A percentile compares a stretch with the other conserved stretches of the same genome.
phyloP scores from a whole-genome alignment of 2,113 vertebrate genomes.

The Stigmatopora argus region DNA sequence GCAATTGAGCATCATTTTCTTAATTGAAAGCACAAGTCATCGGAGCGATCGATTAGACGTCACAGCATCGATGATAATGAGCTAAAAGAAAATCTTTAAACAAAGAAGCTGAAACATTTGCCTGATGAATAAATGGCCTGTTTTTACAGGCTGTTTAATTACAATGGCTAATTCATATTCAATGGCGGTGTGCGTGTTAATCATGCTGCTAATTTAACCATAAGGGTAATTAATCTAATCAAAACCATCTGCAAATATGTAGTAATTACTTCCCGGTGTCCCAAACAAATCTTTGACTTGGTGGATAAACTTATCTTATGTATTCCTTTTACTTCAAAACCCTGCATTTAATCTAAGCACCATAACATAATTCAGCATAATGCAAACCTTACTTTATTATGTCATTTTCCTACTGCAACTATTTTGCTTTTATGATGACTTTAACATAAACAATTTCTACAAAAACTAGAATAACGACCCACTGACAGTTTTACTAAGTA shows the following conservation, averaged over 20 bases:
- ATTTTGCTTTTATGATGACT: too few species aligned
- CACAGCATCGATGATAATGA: background rate
- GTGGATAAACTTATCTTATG: background rate
- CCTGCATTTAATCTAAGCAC: too few species aligned
- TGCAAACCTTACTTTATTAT: too few species aligned
- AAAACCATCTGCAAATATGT: background rate
- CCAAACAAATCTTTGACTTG: background rate
- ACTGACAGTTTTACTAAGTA: too few species aligned
- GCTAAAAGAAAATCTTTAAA: conserved; percentile 1
- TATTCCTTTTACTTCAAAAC: too few species aligned
- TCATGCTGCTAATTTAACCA: conserved; percentile 4
- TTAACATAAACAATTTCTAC: too few species aligned
- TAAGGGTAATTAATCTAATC: conserved; percentile 21
- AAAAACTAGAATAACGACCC: too few species aligned
- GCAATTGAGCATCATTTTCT: conserved; percentile 38
- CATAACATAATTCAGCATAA: too few species aligned
- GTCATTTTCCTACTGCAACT: too few species aligned
- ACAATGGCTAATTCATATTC: conserved; percentile 14
- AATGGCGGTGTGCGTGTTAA: conserved; percentile 13
- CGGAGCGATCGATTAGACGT: background rate
- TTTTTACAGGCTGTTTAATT: conserved; percentile 18
- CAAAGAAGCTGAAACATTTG: background rate
- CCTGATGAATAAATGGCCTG: background rate
- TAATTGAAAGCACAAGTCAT: conserved; percentile 53
- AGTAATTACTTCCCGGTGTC: background rate